These are phyloP conservation scores for Branchellion lobata DNA, from an alignment of 2,888 invertebrate genomes.

Conservation along the genomic window DNA sequence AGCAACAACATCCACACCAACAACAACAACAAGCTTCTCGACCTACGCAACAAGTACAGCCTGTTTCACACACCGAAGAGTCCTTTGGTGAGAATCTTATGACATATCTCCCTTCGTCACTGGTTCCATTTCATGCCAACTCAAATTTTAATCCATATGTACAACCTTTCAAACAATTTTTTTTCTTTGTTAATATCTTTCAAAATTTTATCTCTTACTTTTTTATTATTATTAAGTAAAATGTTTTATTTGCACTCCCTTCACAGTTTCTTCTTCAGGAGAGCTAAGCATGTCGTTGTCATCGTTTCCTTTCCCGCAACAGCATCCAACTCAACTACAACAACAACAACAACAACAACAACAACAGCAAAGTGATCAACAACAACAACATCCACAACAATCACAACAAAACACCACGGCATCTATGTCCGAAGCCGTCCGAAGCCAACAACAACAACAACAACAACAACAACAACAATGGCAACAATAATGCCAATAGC, in stretches of 20 bases:
- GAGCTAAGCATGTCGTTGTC: conserved; percentile 29
- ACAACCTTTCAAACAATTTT: too few relatives aligned
- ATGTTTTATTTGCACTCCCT: too few relatives aligned
- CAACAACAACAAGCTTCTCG: conserved; percentile 48
- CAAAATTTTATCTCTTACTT: too few relatives aligned
- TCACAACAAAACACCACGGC: not conserved
- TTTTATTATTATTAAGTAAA: too few relatives aligned
- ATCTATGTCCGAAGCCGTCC: too few relatives aligned
- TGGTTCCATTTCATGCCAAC: too few relatives aligned
- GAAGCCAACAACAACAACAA: too few relatives aligned
- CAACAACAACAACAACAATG: too few relatives aligned
- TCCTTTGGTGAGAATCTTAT: conserved; percentile 15
- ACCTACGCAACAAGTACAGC: conserved; percentile 59
- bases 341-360: conserved; percentile 14
- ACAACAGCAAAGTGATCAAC: conserved; percentile 12
- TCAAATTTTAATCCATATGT: too few relatives aligned
- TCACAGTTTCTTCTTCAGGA: conserved; percentile 46
- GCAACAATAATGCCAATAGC: too few relatives aligned
- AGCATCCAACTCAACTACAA: not conserved
- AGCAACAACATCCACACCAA: too few relatives aligned
- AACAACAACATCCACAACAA: not conserved
- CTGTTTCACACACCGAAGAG: conserved; percentile 57
- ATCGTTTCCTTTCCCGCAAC: not conserved
- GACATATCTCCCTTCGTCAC: not conserved
- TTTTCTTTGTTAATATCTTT: too few relatives aligned